Base-by-base conservation (phyloP, 2,888 invertebrate species). In the Drosophila cognata region DNA sequence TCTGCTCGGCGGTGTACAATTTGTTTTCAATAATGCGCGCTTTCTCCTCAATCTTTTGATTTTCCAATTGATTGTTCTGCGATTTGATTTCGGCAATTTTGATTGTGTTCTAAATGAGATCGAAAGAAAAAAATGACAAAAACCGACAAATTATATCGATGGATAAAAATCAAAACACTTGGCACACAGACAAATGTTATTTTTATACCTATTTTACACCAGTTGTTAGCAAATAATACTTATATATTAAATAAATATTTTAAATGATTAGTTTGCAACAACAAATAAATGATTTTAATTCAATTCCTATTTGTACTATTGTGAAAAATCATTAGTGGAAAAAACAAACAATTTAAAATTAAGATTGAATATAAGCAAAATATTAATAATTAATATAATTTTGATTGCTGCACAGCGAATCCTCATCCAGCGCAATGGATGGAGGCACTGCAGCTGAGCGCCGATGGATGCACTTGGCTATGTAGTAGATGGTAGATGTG, bases 1-100 rank as follows among this genome's bases (percentile, higher is more conserved):
- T 97, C 93, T 95, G 95, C 93, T 97, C 96, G 77, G 97, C 97
- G 81, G 96, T 94, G 88, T 95, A 96, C 91, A 97, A 95, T 94
- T 97, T 97, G 91, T 94, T 95, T 94, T 95, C 95, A 90, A 94
- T 95, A 92, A 95, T 95, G 92, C 95, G 95, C 89, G 95, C 95
- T 91, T 96, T 95, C 93, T 95, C 95, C 92, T 95, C 95, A 78
- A 95, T 94, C 92, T 95, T 95, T 88, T 95, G 95, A 89, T 94
- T 94, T 93, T 95, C 94, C 91, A 92, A 92, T 90, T 92, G 91
- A 91, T 94, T 94, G 88, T 94, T 94, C 84, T 95, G 94, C 88
- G 95, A 95, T 89, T 95, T 95, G 86, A 95, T 95, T 93, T 95
- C 95, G 71, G 95, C 95, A 92, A 96, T 94, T 94, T 96, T 96